Evolutionary conservation across 2,888 invertebrate species (phyloP), one percentile per base, ranked within the genome.

Genomic region (Ceramica pisi): DNA sequence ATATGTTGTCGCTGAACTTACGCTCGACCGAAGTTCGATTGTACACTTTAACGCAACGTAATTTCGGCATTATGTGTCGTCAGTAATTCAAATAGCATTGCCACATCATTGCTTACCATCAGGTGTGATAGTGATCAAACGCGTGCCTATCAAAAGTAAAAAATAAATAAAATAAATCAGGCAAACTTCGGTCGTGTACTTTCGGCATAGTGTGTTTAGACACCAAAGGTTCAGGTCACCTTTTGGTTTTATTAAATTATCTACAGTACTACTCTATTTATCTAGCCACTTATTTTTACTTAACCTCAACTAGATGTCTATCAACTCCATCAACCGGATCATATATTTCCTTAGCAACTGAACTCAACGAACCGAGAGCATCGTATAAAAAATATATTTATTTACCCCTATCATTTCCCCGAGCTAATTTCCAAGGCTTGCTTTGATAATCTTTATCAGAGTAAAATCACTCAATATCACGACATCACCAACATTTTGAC

Each of bases 391-490:
- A 26, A 41, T 14, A 46, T 57, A 38, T 56, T 23, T 31, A 48
- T 41, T 14, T 14, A 41, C 41, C 16, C 26, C 21, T 65, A 48
- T 60, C 41, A 46, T 44, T 44, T 16, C 21, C 21, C 8, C 12
- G 12, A 57, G 41, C 35, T 50, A 56, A 62, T 64, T 82, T 71
- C n/a, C 44, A 65, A 67, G 63, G 61, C 31, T n/a, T n/a, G 73
- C 62, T 76, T 66, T 53, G 59, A 71, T 50, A 75, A 35, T 56
- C 59, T 67, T 67, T 51, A 65, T 57, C 62, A 56, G 23, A 75
- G 57, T 77, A 78, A 56, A 68, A 78, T 84, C 82, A 66, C 78
- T 82, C 74, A 78, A 75, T 75, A 74, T 80, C 67, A 77, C 66
- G 55, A 71, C 71, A 78, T 0, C 23, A 78, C 0, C 23, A 51